Evolutionary conservation across 2,888 invertebrate genomes (phyloP).

Genomic region (Limnephilus marmoratus): DNA sequence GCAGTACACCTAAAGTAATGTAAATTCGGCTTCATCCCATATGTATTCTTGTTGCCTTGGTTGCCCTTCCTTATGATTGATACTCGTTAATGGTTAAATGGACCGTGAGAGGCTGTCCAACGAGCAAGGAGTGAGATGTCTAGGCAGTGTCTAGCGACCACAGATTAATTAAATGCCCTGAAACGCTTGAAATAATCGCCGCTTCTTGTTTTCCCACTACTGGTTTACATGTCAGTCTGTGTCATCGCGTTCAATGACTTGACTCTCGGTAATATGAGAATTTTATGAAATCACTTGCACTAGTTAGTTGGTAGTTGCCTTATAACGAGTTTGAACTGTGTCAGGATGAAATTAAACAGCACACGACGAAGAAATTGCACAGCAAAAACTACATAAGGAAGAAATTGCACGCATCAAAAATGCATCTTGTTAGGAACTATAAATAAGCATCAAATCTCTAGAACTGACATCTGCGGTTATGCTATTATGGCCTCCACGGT

Average conservation of each 20-base stretch:
- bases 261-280: not conserved
- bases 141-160: not conserved
- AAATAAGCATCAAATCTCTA: too few relatives aligned
- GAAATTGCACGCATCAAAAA: not conserved
- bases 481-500: too few relatives aligned
- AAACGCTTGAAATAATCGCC: not conserved
- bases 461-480: too few relatives aligned
- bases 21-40: not conserved
- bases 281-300: not conserved
- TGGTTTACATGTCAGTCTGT: not conserved
- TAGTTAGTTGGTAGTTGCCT: not conserved
- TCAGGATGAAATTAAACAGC: not conserved
- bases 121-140: not conserved
- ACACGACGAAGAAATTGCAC: too few relatives aligned
- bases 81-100: not conserved
- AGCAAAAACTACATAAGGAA: not conserved
- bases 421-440: too few relatives aligned
- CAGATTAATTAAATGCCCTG: not conserved
- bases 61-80: not conserved
- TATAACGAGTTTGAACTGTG: not conserved
- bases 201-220: not conserved
- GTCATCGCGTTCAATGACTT: not conserved
- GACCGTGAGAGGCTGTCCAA: not conserved
- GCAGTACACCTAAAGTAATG: too few relatives aligned
- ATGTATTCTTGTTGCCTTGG: not conserved